phyloP scores from a whole-genome alignment of 2,113 vertebrate species.

The Pollimyrus isidori region DNA sequence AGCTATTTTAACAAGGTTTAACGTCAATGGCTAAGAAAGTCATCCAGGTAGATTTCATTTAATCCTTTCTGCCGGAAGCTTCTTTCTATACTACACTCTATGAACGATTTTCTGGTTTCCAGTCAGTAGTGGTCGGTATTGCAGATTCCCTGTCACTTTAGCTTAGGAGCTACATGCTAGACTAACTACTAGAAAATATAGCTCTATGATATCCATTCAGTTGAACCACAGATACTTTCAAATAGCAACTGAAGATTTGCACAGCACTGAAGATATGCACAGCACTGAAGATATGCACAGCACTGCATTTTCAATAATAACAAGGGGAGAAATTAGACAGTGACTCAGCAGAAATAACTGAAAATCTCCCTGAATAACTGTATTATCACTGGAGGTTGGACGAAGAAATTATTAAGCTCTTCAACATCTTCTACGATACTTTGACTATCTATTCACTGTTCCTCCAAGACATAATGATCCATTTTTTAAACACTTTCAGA shows the following conservation, averaged over 20 bases:
- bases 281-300: neutral
- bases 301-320: neutral
- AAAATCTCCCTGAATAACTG: neutral
- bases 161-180: neutral
- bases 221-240: neutral
- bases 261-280: neutral
- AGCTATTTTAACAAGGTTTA: neutral
- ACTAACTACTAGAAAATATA: neutral
- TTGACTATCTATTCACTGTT: neutral
- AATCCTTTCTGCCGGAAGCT: neutral
- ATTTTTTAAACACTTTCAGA: neutral
- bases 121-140: neutral
- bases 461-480: neutral
- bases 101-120: neutral
- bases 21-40: neutral
- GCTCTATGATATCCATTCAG: neutral
- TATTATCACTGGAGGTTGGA: neutral
- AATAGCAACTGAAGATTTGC: neutral
- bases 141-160: neutral
- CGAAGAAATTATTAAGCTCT: neutral
- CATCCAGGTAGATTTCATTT: neutral
- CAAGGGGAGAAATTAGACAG: neutral
- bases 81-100: neutral
- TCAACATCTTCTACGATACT: neutral
- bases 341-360: neutral